phyloP scores from a whole-genome alignment of 2,888 invertebrate species.

The Pyrrhosoma nymphula region DNA sequence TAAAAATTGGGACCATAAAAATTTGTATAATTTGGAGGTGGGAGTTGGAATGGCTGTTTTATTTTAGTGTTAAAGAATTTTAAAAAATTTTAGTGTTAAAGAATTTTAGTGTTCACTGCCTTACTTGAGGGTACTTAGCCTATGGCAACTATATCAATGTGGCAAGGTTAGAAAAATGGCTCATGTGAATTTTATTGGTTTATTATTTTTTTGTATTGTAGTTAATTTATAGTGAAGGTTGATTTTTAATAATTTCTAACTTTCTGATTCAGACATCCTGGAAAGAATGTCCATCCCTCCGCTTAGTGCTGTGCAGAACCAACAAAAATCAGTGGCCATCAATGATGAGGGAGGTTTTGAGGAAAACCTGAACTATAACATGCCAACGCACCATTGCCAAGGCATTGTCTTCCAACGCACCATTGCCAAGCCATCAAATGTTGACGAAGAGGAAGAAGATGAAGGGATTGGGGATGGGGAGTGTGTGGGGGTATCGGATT shows the following conservation, averaged over 20 bases:
- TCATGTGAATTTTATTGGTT: neutral
- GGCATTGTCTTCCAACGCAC: slow-evolving; percentile 7
- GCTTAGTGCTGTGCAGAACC: slow-evolving; percentile 69
- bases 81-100: no score
- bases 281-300: slow-evolving; percentile 80
- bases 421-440: slow-evolving; percentile 37
- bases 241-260: neutral
- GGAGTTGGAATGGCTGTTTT: no score
- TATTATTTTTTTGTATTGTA: neutral
- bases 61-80: no score
- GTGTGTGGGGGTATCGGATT: slow-evolving; percentile 15
- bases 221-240: no score
- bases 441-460: slow-evolving; percentile 62
- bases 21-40: no score
- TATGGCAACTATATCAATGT: no score
- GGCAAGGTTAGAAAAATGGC: no score
- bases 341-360: slow-evolving; percentile 76
- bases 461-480: slow-evolving; percentile 67
- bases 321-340: slow-evolving; percentile 69
- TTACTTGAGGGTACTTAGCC: no score
- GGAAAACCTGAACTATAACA: slow-evolving; percentile 70
- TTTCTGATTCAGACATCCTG: slow-evolving; percentile 77
- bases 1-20: no score
- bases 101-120: no score
- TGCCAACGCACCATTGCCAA: slow-evolving; percentile 7